Base-by-base conservation (phyloP, 1,140 invertebrate species). In the Achatina immaculata region DNA sequence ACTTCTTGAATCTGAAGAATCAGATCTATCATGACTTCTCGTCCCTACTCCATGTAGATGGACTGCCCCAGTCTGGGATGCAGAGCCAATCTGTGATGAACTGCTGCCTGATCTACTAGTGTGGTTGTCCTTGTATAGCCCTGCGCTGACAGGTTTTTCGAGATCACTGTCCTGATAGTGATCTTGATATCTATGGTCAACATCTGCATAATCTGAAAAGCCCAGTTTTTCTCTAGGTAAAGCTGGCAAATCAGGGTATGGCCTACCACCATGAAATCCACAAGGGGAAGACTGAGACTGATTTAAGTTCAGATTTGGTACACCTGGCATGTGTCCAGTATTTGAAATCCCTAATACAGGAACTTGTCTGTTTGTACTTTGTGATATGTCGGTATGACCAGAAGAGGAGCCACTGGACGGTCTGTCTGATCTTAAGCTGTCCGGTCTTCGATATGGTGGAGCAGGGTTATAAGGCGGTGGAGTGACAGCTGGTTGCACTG, bases 391-490 rank as follows among this genome's bases (percentile, higher is more conserved):
- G 11, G 38, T 28, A 31, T 24, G 36, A 34, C 65, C 45, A 21
- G 74, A 72, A 36, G 81, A 77, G 0, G 81, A 78, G 45, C 78
- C 68, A 42, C 66, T 72, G 42, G 75, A 78, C 11, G 43, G 66
- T n/a, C 68, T 51, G 28, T 55, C 24, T 40, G 66, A 31, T 0
- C 68, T 28, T 65, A 43, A 34, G 6, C 16, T 24, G 21, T 78
- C 81, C n/a, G 84, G 80, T 48, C 82, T 78, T 77, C 82, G 77
- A 80, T 89, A 88, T 4, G 88, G 88, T 34, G 88, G 88, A 16
- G 86, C 81, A 3, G 85, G 83, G 43, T 82, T 80, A 69, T 87
- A 87, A 1, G 84, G 83, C 21, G 86, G 88, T 34, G 86, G 86
- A 19, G 72, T 82, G n/a, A 65, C 62, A 11, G 45, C 58, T 34